Evolutionary conservation across 2,113 vertebrate species (phyloP).

Genomic region (Cranoglanis bouderius): DNA sequence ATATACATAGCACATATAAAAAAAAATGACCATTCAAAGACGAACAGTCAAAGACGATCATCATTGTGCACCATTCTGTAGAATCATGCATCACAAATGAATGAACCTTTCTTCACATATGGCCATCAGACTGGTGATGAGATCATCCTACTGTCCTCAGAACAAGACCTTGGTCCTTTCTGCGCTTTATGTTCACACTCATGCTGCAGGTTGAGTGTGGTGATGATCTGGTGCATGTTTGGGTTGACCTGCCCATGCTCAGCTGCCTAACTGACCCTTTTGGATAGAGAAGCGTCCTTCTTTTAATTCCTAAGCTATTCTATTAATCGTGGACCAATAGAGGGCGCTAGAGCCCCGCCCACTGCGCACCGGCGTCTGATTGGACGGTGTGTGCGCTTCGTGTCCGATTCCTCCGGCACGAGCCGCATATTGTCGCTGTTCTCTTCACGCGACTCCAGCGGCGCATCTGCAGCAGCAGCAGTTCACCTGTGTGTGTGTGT

Average conservation of each 20-base stretch:
- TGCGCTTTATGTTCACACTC: not conserved
- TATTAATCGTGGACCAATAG: not conserved
- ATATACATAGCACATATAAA: not conserved
- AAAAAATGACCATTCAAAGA: not conserved
- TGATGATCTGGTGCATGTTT: not conserved
- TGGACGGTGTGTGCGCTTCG: not conserved
- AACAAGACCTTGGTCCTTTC: not conserved
- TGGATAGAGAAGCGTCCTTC: not conserved
- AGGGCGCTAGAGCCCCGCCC: conserved; percentile 15
- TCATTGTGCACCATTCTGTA: not conserved
- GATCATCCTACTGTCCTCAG: not conserved
- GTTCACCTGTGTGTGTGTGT: not conserved
- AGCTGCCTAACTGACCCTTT: not conserved
- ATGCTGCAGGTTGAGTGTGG: not conserved
- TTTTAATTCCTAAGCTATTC: not conserved
- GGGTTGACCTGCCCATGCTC: not conserved
- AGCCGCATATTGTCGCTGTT: not conserved
- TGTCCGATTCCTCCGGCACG: conserved; percentile 1
- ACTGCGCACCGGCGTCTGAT: not conserved
- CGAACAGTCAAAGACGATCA: not conserved
- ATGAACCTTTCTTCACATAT: not conserved
- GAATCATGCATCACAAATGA: not conserved
- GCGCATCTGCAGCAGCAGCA: conserved; percentile 3
- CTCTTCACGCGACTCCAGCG: not conserved
- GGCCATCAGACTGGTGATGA: not conserved